Percentiles rank a stretch among this genome's conserved stretches.
These are phyloP conservation scores for Chitala chitala DNA, from an alignment of 2,113 vertebrate genomes.

Conservation along the genomic window DNA sequence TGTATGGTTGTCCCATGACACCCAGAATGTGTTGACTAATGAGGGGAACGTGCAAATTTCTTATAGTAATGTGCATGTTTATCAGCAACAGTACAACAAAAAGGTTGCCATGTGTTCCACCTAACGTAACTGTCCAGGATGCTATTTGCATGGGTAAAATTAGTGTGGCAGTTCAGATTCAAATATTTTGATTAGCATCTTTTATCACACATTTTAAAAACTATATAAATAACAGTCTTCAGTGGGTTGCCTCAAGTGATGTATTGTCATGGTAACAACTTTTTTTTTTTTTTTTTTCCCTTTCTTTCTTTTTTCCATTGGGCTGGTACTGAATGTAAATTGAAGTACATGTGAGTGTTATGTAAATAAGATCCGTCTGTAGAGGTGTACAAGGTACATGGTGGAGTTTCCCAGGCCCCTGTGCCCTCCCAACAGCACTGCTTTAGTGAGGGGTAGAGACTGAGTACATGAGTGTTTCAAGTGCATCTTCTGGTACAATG, in stretches of 20 bases:
- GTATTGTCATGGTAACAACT: not conserved
- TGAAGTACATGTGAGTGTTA: slow-evolving; percentile 2
- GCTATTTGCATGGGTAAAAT: not conserved
- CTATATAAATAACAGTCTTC: not conserved
- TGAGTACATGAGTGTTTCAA: no score
- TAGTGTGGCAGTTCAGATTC: not conserved
- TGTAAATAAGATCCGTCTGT: not conserved
- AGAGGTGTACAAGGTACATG: not conserved
- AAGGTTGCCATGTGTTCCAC: not conserved
- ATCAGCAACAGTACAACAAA: not conserved
- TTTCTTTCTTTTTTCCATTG: not conserved
- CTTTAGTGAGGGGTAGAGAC: no score
- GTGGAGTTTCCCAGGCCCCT: no score
- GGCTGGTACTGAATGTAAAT: not conserved
- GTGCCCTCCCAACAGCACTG: no score
- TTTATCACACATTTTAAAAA: not conserved
- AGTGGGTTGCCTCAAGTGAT: not conserved
- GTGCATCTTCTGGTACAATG: no score
- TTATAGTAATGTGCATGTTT: no score
- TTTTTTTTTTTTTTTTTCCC: not conserved
- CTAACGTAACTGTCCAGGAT: not conserved
- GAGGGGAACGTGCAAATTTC: not conserved
- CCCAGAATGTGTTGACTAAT: not conserved
- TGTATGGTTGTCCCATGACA: not conserved
- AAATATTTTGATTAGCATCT: not conserved